Conservation (phyloP, 2,113 vertebrate genomes). For the Tonatia bakeri region DNA sequence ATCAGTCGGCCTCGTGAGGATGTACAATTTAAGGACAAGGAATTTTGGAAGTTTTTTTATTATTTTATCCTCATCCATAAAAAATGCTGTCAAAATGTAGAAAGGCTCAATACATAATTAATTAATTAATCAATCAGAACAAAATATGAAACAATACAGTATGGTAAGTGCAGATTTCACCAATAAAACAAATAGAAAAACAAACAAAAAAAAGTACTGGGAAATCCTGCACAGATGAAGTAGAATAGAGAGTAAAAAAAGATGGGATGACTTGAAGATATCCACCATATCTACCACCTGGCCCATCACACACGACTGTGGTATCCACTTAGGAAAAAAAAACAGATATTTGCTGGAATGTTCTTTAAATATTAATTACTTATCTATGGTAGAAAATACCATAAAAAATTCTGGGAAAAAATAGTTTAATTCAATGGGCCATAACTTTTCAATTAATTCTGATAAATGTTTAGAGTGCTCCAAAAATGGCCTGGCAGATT, state of each 20-base stretch:
- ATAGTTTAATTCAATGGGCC: background rate
- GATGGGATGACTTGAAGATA: background rate
- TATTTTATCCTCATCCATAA: background rate
- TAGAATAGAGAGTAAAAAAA: background rate
- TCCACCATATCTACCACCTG: accelerated
- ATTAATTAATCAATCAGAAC: background rate
- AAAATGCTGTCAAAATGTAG: background rate
- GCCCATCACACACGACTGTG: accelerated
- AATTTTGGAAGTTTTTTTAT: background rate
- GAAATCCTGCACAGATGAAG: background rate
- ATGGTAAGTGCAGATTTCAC: background rate
- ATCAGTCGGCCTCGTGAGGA: background rate
- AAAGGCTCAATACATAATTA: background rate
- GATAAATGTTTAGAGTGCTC: background rate
- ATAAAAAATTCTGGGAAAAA: background rate
- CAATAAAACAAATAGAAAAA: background rate
- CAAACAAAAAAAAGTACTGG: background rate
- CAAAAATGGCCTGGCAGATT: background rate
- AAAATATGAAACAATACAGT: background rate
- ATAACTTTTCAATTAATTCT: background rate
- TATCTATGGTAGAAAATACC: background rate
- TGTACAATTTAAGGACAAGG: background rate
- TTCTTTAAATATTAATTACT: background rate
- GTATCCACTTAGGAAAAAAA: background rate
- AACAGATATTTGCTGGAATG: background rate